phyloP scores from a whole-genome alignment of 2,888 invertebrate genomes.

The Ectemnius lituratus region DNA sequence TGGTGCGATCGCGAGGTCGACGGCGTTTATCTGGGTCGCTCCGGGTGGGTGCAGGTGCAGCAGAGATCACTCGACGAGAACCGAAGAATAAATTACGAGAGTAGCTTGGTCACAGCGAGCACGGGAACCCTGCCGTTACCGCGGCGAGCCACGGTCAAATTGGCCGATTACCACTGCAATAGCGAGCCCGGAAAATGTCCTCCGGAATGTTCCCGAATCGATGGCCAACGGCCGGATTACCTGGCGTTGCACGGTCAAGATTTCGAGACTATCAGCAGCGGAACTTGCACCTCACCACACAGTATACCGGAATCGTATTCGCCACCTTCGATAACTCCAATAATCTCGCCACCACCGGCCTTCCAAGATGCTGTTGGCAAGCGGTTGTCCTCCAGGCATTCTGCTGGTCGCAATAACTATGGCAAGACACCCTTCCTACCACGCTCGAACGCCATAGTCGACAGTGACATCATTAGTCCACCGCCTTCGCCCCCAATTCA shows the following conservation, averaged over 20 bases:
- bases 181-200: conserved; percentile 73
- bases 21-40: conserved; percentile 80
- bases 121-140: conserved; percentile 76
- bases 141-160: conserved; percentile 77
- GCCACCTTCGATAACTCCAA: conserved; percentile 84
- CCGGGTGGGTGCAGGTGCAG: conserved; percentile 81
- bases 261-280: conserved; percentile 72
- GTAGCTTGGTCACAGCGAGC: conserved; percentile 56
- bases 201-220: conserved; percentile 59
- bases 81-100: conserved; percentile 75
- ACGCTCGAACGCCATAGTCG: conserved; percentile 80
- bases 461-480: conserved; percentile 80
- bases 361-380: conserved; percentile 81
- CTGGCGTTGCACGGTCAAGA: conserved; percentile 71
- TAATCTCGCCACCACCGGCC: conserved; percentile 85
- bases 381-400: conserved; percentile 60
- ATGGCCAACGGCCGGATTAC: conserved; percentile 63
- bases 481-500: conserved; percentile 76
- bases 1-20: conserved; percentile 82
- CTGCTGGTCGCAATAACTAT: conserved; percentile 70
- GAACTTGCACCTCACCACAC: conserved; percentile 75
- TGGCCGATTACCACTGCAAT: conserved; percentile 80
- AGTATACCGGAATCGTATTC: conserved; percentile 78
- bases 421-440: conserved; percentile 79
- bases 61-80: conserved; percentile 80